phyloP scores from a whole-genome alignment of 2,888 invertebrate genomes.

The Macrosoma leucophasiata region DNA sequence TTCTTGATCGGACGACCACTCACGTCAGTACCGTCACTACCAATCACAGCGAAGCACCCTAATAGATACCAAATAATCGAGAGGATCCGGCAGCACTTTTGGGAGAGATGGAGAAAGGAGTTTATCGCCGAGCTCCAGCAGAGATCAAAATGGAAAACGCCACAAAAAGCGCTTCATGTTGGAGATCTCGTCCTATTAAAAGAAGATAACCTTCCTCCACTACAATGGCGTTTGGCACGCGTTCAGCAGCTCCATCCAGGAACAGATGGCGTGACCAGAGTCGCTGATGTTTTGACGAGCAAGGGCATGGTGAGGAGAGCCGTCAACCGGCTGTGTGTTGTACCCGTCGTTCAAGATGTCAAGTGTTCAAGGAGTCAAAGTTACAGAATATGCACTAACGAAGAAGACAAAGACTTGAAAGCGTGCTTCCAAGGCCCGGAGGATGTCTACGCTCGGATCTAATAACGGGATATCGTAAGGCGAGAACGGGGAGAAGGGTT shows the following conservation, averaged over 20 bases:
- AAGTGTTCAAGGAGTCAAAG: no score
- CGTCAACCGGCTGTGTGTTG: constrained; percentile 8
- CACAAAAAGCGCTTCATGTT: constrained; percentile 2
- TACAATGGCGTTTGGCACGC: constrained; percentile 16
- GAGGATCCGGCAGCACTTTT: constrained; percentile 4
- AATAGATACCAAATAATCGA: constrained; percentile 1
- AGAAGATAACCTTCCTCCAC: constrained; percentile 11
- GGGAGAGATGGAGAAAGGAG: constrained; percentile 1
- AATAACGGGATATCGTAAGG: no score
- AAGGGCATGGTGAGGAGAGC: constrained; percentile 10
- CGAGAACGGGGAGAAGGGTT: no score
- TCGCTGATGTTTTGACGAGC: constrained; percentile 9
- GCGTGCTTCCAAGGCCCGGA: no score
- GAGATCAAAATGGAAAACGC: background rate
- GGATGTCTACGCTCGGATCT: no score
- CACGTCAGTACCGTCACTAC: background rate
- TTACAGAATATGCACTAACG: no score
- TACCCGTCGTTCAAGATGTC: no score
- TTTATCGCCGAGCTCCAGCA: background rate
- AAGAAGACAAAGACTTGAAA: no score
- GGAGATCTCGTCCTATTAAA: constrained; percentile 8
- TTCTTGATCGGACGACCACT: constrained; percentile 3
- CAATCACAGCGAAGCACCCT: background rate
- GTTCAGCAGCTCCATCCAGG: constrained; percentile 14
- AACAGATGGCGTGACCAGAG: constrained; percentile 15